Evolutionary conservation across 2,888 invertebrate genomes (phyloP), one percentile per base, ranked within the genome.

Genomic region (Sphecodes monilicornis): DNA sequence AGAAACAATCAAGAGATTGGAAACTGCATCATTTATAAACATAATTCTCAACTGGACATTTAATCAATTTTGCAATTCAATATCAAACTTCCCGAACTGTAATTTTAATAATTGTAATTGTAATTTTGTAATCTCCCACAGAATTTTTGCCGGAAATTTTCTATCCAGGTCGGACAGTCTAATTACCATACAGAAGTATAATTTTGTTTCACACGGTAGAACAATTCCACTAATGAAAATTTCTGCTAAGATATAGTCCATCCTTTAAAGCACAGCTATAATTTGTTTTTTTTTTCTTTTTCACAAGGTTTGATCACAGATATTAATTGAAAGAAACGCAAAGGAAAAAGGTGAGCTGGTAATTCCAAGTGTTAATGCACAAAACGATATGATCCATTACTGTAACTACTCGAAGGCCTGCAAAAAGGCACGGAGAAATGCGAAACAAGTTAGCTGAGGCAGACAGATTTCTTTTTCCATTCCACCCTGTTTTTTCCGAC

Each of bases 401-500:
- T 1, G 32, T 36, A 66, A 66, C 66, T 22, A 66, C 32, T 10
- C 32, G 36, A 4, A 36, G 66, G 1, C 8, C 36, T 18, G 60
- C 36, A 8, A 22, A 22, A 32, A 66, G 60, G 16, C 66, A 36
- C 18, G 66, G 3, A 22, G 10, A 22, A 36, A 66, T 10, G 36
- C 1, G 66, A 66, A 66, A 66, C 66, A 66, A 66, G 22, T 66
- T 36, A 32, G 22, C 29, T 29, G n/a, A 18, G 29, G 29, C 29
- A 36, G 36, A 10, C 11, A 22, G 66, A 66, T 43, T 78, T 70
- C 18, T 64, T 60, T 74, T 50, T 18, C 60, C 26, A 46, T 60
- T 18, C 57, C 1, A 16, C 54, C 26, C 16, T n/a, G 32, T 54
- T 57, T 32, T 60, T 57, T 50, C 57, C 66, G 46, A 78, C 66